Conservation (phyloP, 2,797 vertebrate species). For the Megalops cyprinoides region DNA sequence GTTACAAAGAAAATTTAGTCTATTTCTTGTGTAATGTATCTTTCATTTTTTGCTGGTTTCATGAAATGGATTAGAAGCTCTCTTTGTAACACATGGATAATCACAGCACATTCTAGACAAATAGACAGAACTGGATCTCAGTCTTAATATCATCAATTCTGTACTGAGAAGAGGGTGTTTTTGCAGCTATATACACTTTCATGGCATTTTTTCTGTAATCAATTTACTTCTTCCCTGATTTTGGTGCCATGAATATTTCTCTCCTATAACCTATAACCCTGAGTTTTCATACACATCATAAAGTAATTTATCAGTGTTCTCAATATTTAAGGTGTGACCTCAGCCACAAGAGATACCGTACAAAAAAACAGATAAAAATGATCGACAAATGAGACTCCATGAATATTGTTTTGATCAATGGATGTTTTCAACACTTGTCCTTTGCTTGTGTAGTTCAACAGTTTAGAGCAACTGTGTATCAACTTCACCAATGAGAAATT, state of each 20-base stretch:
- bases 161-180: no score
- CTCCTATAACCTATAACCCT: neutral
- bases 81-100: no score
- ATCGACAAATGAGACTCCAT: neutral
- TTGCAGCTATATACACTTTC: no score
- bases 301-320: neutral
- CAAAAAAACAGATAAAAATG: neutral
- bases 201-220: no score
- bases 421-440: neutral
- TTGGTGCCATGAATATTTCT: no score
- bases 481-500: conserved; percentile 70
- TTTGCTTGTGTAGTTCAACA: conserved; percentile 63
- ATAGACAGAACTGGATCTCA: no score
- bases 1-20: neutral
- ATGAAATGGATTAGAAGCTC: no score
- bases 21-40: neutral
- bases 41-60: no score
- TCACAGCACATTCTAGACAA: no score
- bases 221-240: no score
- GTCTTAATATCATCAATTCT: no score
- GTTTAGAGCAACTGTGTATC: conserved; percentile 69
- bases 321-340: neutral
- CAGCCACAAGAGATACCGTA: neutral
- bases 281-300: no score
- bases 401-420: neutral